These are phyloP conservation scores for Aplochiton taeniatus DNA, from an alignment of 2,797 vertebrate genomes.

Conservation along the genomic window DNA sequence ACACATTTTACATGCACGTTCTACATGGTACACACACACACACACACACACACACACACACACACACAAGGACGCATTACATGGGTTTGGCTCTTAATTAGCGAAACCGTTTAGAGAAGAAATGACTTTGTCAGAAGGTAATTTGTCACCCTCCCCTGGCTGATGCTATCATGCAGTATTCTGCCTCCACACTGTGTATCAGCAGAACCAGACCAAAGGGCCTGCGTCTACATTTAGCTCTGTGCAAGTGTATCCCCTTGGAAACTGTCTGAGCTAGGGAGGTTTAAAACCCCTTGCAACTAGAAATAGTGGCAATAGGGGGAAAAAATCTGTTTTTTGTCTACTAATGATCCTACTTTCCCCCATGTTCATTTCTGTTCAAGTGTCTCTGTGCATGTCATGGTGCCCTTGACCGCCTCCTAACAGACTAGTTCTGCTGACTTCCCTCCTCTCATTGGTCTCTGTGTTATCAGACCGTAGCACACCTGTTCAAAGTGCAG, in stretches of 20 bases:
- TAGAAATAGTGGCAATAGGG: too few species aligned
- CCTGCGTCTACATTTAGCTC: too few species aligned
- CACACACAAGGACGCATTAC: neutral
- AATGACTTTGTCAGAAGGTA: slow-evolving; percentile 15
- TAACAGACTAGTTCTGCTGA: neutral
- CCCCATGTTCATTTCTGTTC: too few species aligned
- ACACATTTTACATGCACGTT: neutral
- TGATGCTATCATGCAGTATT: slow-evolving; percentile 6
- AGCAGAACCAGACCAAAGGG: neutral
- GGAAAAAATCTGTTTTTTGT: too few species aligned
- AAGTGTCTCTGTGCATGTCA: neutral
- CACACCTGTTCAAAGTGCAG: neutral
- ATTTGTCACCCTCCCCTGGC: neutral
- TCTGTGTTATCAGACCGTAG: neutral
- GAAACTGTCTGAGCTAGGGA: too few species aligned
- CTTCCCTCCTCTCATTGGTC: neutral
- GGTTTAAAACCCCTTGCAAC: too few species aligned
- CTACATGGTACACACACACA: neutral
- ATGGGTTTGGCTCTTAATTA: slow-evolving; percentile 17
- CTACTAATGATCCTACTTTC: too few species aligned
- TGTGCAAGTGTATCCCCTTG: too few species aligned
- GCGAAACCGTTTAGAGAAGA: neutral
- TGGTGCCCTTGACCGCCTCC: neutral
- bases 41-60: neutral
- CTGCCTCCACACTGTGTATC: neutral